Conservation (phyloP, 2,113 vertebrate species). For the Alligator sinensis region DNA sequence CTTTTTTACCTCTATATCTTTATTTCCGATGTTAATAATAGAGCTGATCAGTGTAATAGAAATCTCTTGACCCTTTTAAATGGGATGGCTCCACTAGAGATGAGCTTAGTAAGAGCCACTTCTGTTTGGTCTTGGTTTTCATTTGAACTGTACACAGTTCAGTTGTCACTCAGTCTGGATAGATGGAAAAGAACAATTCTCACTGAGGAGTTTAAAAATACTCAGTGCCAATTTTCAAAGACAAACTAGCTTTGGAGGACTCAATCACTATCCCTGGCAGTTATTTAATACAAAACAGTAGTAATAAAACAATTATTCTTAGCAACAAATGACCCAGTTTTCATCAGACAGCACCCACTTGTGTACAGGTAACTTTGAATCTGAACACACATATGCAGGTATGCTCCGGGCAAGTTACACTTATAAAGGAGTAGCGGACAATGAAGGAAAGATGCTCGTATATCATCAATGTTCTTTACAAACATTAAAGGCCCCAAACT, state of each 20-base stretch:
- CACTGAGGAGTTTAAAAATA: neutral
- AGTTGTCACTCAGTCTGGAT: neutral
- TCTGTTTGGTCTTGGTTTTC: neutral
- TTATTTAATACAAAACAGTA: neutral
- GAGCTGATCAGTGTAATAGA: neutral
- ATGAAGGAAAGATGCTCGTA: neutral
- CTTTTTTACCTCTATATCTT: neutral
- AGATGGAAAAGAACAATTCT: neutral
- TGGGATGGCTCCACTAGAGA: neutral
- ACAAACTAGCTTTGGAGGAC: neutral
- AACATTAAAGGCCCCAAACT: neutral
- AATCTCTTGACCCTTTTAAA: neutral
- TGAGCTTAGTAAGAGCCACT: neutral
- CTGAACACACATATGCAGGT: neutral
- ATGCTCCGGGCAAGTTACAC: neutral
- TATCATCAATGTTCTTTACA: neutral
- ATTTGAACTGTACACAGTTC: neutral
- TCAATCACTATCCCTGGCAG: neutral
- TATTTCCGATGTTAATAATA: neutral
- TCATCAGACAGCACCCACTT: neutral
- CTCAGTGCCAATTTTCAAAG: neutral
- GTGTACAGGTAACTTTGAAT: neutral
- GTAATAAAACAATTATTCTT: neutral
- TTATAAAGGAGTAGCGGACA: neutral
- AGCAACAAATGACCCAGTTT: neutral